Percentiles rank a stretch among this genome's conserved stretches.
phyloP scores from a whole-genome alignment of 2,888 invertebrate species.

The Prostheceraeus crozeri region DNA sequence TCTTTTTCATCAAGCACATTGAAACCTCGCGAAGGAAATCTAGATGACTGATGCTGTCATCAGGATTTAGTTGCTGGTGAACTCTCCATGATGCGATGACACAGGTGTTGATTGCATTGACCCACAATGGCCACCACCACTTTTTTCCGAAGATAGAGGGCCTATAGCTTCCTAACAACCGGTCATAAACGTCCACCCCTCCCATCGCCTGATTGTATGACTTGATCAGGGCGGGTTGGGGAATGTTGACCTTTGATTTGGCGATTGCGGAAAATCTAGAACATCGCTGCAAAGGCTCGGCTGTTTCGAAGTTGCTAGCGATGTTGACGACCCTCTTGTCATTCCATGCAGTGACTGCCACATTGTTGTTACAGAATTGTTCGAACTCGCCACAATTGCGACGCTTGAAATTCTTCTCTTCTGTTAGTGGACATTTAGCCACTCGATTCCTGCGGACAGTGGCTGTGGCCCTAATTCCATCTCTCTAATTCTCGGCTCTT shows the following conservation, averaged over 20 bases:
- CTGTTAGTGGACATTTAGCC: conserved; percentile 9
- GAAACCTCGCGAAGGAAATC: conserved; percentile 17
- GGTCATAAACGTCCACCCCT: background rate
- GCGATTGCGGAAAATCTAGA: background rate
- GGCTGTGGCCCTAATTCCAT: conserved; percentile 9
- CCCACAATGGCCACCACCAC: conserved; percentile 22
- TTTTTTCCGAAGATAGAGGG: conserved; percentile 2
- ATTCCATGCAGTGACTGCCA: conserved; percentile 24
- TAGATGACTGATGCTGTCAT: conserved; percentile 3
- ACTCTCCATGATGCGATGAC: background rate
- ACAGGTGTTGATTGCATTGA: background rate
- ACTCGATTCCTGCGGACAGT: conserved; percentile 2
- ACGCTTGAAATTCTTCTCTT: conserved; percentile 12
- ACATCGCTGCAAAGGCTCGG: background rate
- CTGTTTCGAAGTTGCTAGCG: conserved; percentile 23
- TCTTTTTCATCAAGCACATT: no score
- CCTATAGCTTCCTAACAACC: background rate
- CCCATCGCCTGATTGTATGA: conserved; percentile 7
- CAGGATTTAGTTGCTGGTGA: conserved; percentile 1
- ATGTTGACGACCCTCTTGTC: conserved; percentile 21
- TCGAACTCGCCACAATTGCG: conserved; percentile 27
- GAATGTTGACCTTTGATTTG: conserved; percentile 7
- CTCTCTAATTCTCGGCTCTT: no score
- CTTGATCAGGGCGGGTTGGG: conserved; percentile 7
- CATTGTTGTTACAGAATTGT: conserved; percentile 7